Conservation (phyloP, 2,113 vertebrate genomes). For the Sturnira hondurensis region DNA sequence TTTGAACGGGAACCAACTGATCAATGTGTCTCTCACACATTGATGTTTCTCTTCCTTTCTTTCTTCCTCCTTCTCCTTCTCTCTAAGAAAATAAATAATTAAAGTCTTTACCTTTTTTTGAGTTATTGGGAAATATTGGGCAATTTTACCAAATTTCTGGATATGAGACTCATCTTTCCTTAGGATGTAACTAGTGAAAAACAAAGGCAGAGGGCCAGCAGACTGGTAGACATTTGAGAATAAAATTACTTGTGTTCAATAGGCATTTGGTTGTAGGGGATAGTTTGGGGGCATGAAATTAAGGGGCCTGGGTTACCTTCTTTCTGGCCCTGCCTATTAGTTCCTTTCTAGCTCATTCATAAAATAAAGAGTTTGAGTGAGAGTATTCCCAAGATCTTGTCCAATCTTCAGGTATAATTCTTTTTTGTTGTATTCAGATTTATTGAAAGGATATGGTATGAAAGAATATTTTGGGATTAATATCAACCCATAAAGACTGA, state of each 20-base stretch:
- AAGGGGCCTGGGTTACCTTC: background rate
- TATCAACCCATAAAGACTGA: background rate
- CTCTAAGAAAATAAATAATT: too few species aligned
- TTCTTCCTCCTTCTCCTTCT: too few species aligned
- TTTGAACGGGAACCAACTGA: too few species aligned
- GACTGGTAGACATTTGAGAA: background rate
- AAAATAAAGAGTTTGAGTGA: background rate
- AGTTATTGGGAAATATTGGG: background rate
- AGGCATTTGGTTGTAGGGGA: background rate
- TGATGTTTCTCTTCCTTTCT: too few species aligned
- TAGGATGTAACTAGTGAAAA: background rate
- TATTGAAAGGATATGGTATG: background rate
- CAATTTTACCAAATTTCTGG: background rate
- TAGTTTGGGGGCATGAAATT: background rate
- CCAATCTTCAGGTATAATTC: background rate
- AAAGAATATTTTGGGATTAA: constrained; percentile 12
- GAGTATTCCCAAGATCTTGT: background rate
- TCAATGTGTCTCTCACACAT: too few species aligned
- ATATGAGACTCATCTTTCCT: background rate
- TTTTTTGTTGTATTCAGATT: background rate
- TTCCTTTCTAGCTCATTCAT: background rate
- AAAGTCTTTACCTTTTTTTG: background rate
- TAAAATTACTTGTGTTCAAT: background rate
- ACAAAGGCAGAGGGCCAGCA: background rate
- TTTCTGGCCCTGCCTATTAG: background rate